phyloP scores from a whole-genome alignment of 1,140 invertebrate genomes.

The Micrasema minimum region DNA sequence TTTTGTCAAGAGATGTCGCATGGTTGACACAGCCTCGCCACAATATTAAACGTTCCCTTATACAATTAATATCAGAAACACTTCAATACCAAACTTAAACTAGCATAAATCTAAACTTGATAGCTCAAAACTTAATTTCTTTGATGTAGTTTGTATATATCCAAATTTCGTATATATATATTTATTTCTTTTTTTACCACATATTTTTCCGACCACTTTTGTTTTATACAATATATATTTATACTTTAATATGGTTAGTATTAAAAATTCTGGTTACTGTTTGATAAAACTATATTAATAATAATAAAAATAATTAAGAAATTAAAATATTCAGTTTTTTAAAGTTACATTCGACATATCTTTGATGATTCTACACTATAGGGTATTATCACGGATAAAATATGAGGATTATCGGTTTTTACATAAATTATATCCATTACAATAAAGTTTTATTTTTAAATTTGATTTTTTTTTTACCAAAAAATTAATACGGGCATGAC shows the following conservation, averaged over 20 bases:
- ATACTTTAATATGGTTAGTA: constrained; percentile 21
- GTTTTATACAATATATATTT: constrained; percentile 26
- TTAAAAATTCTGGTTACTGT: constrained; percentile 16
- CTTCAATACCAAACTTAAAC: constrained; percentile 16
- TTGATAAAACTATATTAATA: constrained; percentile 25
- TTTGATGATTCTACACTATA: not conserved
- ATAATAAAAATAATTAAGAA: constrained; percentile 12
- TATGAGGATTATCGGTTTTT: too few species aligned
- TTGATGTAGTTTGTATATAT: constrained; percentile 11
- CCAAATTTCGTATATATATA: constrained; percentile 15
- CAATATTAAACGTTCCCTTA: constrained; percentile 17
- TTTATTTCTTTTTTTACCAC: constrained; percentile 17
- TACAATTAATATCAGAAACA: constrained; percentile 40
- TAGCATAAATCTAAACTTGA: constrained; percentile 21
- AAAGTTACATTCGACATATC: too few species aligned
- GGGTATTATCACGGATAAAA: too few species aligned
- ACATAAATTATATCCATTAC: too few species aligned
- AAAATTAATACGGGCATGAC: too few species aligned
- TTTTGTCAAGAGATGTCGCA: not conserved
- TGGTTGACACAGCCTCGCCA: constrained; percentile 1
- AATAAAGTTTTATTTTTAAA: too few species aligned
- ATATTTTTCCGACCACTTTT: constrained; percentile 16
- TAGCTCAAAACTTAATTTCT: not conserved
- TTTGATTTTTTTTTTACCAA: too few species aligned
- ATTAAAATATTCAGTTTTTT: not conserved